Evolutionary conservation across 2,888 invertebrate species (phyloP).

Genomic region (Andrena marginata): DNA sequence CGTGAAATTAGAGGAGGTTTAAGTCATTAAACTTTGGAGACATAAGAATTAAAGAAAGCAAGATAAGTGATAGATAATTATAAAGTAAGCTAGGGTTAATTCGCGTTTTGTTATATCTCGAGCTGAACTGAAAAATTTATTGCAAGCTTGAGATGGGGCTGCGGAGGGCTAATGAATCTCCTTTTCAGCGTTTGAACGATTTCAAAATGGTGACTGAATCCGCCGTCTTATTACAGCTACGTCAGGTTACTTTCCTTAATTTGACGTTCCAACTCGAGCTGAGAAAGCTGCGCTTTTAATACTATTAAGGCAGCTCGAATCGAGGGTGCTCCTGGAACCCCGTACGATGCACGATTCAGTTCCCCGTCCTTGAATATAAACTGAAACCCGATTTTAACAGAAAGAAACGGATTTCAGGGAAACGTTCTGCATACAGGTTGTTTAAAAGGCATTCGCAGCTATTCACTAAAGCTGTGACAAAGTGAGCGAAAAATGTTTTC

Average conservation of each 20-base stretch:
- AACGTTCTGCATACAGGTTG: background rate
- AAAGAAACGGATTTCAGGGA: background rate
- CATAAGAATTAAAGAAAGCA: too few relatives aligned
- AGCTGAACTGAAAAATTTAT: background rate
- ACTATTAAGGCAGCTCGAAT: constrained; percentile 20
- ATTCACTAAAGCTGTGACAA: background rate
- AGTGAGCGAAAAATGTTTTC: too few relatives aligned
- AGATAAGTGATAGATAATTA: too few relatives aligned
- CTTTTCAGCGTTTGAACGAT: background rate
- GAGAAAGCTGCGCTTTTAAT: constrained; percentile 3
- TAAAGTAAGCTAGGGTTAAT: too few relatives aligned
- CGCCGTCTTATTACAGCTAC: constrained; percentile 27
- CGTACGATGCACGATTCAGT: background rate
- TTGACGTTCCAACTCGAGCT: constrained; percentile 14
- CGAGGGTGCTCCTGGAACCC: background rate
- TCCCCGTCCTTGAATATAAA: background rate
- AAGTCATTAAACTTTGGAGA: too few relatives aligned
- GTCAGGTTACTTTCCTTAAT: constrained; percentile 38
- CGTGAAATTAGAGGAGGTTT: too few relatives aligned
- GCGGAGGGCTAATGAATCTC: constrained; percentile 8
- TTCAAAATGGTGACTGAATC: constrained; percentile 1
- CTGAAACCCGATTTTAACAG: background rate
- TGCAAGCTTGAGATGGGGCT: background rate
- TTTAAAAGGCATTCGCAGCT: background rate
- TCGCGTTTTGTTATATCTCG: too few relatives aligned